Base-by-base conservation (phyloP, 1,140 invertebrate genomes). In the Drosophila virilis region DNA sequence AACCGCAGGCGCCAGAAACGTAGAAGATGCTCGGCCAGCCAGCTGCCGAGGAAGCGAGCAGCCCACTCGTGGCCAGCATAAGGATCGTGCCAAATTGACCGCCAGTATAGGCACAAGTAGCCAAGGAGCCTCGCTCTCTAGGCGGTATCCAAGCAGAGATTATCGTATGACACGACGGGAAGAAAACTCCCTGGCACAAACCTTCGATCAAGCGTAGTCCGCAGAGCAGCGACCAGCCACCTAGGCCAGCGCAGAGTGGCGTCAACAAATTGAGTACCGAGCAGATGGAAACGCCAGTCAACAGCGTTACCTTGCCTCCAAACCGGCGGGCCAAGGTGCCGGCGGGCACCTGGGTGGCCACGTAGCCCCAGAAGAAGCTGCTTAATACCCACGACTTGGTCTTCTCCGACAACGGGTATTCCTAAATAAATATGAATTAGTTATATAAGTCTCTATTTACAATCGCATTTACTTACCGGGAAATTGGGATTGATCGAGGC, bases 11-110 rank as follows among this genome's bases (percentile, higher is more conserved):
- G 8, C 80, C 80, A 80, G 97, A 95, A 0, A 94, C 84, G 80
- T 97, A 97, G 91, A 97, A 97, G 6, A 96, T 94, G 45, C 94
- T 93, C 0, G 95, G 96, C 96, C 96, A 97, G 3, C 96, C 96
- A 1, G 93, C 69, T 0, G 67, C 42, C 0, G 95, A 95, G 1
- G 92, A 93, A 0, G 95, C 94, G 1, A 97, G 84, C 2, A 93
- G 61, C 1, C 96, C 96, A 38, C 83, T 88, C 6, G 65, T 40
- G 7, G 68, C 95, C 92, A 97, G 93, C 1, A 94, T 93, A 1
- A 97, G 79, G 1, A 97, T 95, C 2, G 95, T 96, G 4, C 96
- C 96, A 72, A 96, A 94, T 74, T 95, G 94, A 1, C 93, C 92
- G 2, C 95, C 95, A 78, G 93, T 93, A 89, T 95, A 94, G 10